Base-by-base conservation (phyloP, 2,797 vertebrate genomes). In the Macropodus opercularis region DNA sequence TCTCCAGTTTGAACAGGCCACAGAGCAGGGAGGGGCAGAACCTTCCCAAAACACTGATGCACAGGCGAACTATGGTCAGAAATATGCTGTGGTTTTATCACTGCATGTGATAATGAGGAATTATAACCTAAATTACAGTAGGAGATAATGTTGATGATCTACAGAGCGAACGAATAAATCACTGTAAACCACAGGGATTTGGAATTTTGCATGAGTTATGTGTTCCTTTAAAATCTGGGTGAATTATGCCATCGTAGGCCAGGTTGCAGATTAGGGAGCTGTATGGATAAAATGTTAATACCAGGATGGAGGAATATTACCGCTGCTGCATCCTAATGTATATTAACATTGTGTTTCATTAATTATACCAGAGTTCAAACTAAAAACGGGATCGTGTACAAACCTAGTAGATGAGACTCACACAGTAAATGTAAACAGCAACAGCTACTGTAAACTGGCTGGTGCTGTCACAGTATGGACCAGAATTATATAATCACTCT, bases 11-110 rank as follows among this genome's bases (percentile, higher is more conserved):
- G 23, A 32, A 24, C 34, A 62, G 5, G 19, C 32, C 26, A 6
- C 18, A 17, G 18, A n/a, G n/a, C n/a, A n/a, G n/a, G n/a, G n/a
- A n/a, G n/a, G n/a, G n/a, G n/a, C n/a, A n/a, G 9, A 14, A 23
- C 29, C 9, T 27, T 55, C 29, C 26, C 13, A 23, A 35, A 66
- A 63, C 9, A 49, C 4, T 11, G 34, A 48, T 27, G 42, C 12
- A 24, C 42, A 41, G 40, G 24, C 42, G 51, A 34, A 63, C 26
- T 46, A 19, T 42, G 38, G 35, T 41, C 17, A 41, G 15, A 46
- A 40, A 9, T 12, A 12, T 17, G 8, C 0, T 18, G 10, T 18
- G 35, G 7, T 46, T 62, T 58, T 42, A 67, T 43, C 21, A 47
- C 12, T 10, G 27, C n/a, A 41, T 36, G 24, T 38, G 62, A 59